These are phyloP conservation scores for Campodea augens DNA, from an alignment of 1,140 invertebrate species.

Conservation along the genomic window DNA sequence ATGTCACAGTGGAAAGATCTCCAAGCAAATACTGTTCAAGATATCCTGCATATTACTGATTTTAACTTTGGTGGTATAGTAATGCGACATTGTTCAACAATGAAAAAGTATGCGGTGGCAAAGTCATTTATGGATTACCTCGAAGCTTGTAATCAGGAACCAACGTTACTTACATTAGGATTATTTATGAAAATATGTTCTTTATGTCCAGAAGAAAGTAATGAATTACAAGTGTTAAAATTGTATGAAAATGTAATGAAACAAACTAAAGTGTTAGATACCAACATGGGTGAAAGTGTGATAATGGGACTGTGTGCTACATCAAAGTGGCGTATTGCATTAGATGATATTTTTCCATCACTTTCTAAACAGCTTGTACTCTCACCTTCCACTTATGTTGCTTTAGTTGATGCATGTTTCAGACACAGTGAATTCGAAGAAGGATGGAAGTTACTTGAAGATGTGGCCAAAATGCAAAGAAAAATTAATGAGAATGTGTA, in stretches of 20 bases:
- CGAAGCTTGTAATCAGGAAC: constrained; percentile 21
- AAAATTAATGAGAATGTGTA: too few relatives aligned
- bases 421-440: constrained; percentile 28
- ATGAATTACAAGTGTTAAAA: constrained; percentile 31
- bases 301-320: constrained; percentile 39
- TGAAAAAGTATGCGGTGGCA: constrained; percentile 26
- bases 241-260: constrained; percentile 30
- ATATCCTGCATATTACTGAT: constrained; percentile 21
- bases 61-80: constrained; percentile 34
- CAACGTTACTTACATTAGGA: constrained; percentile 23
- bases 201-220: constrained; percentile 21
- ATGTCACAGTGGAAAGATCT: constrained; percentile 16
- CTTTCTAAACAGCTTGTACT: constrained; percentile 26
- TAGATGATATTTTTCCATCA: constrained; percentile 36
- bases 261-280: constrained; percentile 35
- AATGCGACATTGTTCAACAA: constrained; percentile 26
- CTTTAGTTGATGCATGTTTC: constrained; percentile 32
- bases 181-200: constrained; percentile 9
- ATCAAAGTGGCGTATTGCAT: constrained; percentile 34
- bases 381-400: constrained; percentile 23
- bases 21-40: constrained; percentile 12
- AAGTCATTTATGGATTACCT: constrained; percentile 35
- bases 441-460: constrained; percentile 30
- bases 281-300: constrained; percentile 30
- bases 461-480: constrained; percentile 21